Evolutionary conservation across 1,140 invertebrate species (phyloP).

Genomic region (Brachionus manjavacas): DNA sequence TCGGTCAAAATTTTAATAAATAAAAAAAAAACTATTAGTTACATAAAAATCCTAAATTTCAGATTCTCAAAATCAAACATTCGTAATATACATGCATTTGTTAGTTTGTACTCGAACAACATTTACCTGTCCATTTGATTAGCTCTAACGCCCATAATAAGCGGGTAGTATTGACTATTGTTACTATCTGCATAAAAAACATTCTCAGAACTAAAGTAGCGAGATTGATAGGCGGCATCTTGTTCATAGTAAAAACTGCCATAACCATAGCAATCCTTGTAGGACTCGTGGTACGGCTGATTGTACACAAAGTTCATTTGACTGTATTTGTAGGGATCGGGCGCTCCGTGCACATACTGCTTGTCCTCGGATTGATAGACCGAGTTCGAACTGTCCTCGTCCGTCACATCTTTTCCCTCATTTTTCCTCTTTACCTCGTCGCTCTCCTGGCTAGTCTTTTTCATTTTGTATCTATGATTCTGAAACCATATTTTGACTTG

Average conservation of each 20-base stretch:
- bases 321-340: background rate
- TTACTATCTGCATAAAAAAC: background rate
- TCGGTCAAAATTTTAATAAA: background rate
- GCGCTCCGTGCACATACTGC: background rate
- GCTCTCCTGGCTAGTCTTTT: conserved; percentile 56
- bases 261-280: background rate
- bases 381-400: conserved; percentile 2
- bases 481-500: conserved; percentile 98
- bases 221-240: background rate
- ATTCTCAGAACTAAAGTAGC: background rate
- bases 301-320: background rate
- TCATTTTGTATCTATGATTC: conserved; percentile 68
- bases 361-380: background rate
- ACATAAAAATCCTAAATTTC: background rate
- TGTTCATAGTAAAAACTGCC: background rate
- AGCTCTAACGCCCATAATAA: background rate
- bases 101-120: background rate
- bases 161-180: background rate
- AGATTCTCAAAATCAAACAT: background rate
- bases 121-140: background rate
- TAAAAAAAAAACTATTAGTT: background rate
- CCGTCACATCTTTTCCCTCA: background rate
- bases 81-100: background rate
- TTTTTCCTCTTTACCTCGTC: background rate
- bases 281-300: background rate